Percentiles rank a stretch among this genome's conserved stretches.
These are phyloP conservation scores for Erpobdella octoculata DNA, from an alignment of 2,888 invertebrate species.

Conservation along the genomic window DNA sequence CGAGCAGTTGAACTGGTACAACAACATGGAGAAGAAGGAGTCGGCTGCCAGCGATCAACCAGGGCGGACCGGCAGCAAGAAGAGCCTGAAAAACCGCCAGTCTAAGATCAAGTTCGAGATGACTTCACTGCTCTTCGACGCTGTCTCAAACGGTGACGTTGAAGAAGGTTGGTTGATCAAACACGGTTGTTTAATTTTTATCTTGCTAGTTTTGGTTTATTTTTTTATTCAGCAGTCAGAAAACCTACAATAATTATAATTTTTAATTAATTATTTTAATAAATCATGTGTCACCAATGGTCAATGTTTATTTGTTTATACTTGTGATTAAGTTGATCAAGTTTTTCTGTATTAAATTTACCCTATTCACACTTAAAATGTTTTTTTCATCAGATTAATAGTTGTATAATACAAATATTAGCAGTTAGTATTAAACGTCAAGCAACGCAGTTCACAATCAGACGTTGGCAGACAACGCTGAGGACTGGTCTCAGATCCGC, in stretches of 20 bases:
- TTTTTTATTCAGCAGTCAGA: background rate
- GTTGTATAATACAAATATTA: no score
- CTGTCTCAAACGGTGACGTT: constrained; percentile 16
- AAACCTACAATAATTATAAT: background rate
- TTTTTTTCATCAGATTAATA: no score
- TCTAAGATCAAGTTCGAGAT: constrained; percentile 1
- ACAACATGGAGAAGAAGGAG: background rate
- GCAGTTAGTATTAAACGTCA: no score
- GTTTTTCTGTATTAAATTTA: background rate
- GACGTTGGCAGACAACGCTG: no score
- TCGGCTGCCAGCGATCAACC: background rate
- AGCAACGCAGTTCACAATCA: no score
- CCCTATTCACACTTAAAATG: no score
- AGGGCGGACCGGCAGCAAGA: background rate
- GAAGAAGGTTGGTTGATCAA: constrained; percentile 19
- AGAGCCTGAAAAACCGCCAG: background rate
- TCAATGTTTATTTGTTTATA: background rate
- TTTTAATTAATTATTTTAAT: no score
- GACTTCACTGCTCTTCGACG: constrained; percentile 18
- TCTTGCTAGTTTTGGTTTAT: background rate
- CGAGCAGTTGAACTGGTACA: constrained; percentile 24
- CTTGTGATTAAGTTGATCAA: background rate
- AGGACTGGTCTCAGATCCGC: no score
- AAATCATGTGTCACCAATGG: no score
- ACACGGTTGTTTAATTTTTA: background rate